Evolutionary conservation across 1,140 invertebrate species (phyloP).

Genomic region (Camponotus vicinus): DNA sequence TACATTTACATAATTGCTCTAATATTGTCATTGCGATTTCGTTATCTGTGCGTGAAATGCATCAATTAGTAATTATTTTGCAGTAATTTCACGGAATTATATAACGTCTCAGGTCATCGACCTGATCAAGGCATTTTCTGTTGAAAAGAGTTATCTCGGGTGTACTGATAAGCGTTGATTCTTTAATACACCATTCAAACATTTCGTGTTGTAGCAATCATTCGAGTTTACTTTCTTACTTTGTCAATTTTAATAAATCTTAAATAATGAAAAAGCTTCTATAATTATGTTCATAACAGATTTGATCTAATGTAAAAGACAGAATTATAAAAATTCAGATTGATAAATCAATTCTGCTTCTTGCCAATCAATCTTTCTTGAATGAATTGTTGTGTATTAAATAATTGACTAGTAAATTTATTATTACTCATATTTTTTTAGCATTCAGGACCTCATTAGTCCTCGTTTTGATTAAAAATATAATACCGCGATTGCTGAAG

Average conservation of each 20-base stretch:
- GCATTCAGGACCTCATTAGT: background rate
- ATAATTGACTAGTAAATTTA: background rate
- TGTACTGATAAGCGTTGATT: conserved; percentile 60
- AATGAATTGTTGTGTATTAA: background rate
- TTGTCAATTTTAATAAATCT: background rate
- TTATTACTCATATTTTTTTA: background rate
- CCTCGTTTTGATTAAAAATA: background rate
- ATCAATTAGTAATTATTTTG: conserved; percentile 37
- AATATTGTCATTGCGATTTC: background rate
- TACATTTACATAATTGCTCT: conserved; percentile 2
- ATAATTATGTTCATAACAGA: background rate
- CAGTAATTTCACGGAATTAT: conserved; percentile 56
- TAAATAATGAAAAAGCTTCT: background rate
- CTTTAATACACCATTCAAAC: conserved; percentile 22
- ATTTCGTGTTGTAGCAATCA: background rate
- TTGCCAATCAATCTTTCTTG: background rate
- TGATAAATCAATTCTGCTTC: background rate
- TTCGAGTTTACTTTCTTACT: conserved; percentile 2
- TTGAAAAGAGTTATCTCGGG: conserved; percentile 54
- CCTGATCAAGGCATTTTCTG: conserved; percentile 67
- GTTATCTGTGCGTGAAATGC: conserved; percentile 38
- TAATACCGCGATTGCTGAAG: background rate
- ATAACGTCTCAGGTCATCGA: conserved; percentile 65
- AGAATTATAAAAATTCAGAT: background rate
- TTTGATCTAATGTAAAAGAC: background rate